Percentiles rank a stretch among this genome's conserved stretches.
Conservation (phyloP, 2,797 vertebrate genomes). For the Diplodus puntazzo region DNA sequence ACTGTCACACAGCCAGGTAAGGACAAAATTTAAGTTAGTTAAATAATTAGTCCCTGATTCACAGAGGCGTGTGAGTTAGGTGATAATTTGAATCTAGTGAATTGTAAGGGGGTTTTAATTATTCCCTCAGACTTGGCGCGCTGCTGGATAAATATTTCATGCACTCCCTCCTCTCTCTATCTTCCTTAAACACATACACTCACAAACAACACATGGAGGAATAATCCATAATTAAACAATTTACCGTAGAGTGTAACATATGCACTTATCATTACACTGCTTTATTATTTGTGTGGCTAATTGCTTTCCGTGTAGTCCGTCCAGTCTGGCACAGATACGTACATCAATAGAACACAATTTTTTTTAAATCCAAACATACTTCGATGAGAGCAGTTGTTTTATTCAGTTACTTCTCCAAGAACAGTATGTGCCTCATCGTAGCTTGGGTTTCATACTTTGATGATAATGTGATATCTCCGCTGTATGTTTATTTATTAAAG, state of each 20-base stretch:
- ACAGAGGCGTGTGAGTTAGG: conserved; percentile 23
- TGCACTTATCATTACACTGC: conserved; percentile 37
- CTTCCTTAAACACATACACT: conserved; percentile 8
- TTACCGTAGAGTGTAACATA: conserved; percentile 19
- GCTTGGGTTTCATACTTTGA: background rate
- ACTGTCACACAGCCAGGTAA: conserved; percentile 12
- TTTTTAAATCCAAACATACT: conserved; percentile 13
- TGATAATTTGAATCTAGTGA: conserved; percentile 30
- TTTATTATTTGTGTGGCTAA: conserved; percentile 44
- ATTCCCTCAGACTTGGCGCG: conserved; percentile 24
- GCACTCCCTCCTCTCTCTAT: background rate
- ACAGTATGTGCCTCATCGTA: background rate
- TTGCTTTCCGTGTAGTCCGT: conserved; percentile 26
- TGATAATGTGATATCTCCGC: conserved; percentile 2
- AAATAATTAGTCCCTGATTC: conserved; percentile 20
- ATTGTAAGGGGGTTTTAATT: conserved; percentile 31
- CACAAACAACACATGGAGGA: conserved; percentile 22
- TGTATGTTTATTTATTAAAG: conserved; percentile 40
- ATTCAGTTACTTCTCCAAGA: conserved; percentile 15
- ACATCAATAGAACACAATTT: conserved; percentile 16
- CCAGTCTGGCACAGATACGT: conserved; percentile 14
- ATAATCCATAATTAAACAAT: conserved; percentile 61
- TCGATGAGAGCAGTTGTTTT: conserved; percentile 17
- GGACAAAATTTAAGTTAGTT: conserved; percentile 20
- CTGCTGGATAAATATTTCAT: conserved; percentile 40